Evolutionary conservation across 2,888 invertebrate genomes (phyloP), one percentile per base, ranked within the genome.

Genomic region (Abrostola triplasia): DNA sequence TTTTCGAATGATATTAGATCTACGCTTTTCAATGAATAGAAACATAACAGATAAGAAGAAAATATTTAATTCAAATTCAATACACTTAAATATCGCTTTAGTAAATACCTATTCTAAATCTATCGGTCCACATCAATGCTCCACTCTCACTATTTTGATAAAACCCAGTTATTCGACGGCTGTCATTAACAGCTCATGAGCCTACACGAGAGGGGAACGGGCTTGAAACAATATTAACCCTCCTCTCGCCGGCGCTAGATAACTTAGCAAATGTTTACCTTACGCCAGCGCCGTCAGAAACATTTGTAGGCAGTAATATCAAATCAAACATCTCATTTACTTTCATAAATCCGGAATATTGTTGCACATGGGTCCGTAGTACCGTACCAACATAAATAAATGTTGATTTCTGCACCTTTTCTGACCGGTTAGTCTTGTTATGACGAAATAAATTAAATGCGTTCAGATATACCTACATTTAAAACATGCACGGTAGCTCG

Each of bases 191-290:
- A 61, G 36, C 59, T 44, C 61, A 62, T 62, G 68, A 50, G 64
- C 62, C 47, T 62, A 47, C 48, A 62, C 13, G 36, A 62, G 54
- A 11, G 42, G 10, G 10, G 12, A 8, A 44, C 13, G 24, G n/a
- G 56, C 12, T 53, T 59, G 38, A 36, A 71, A 51, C 42, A 72
- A 74, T 74, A 76, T 71, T 76, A 60, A 50, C 51, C 47, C 12
- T 44, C 50, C 61, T 61, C 67, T 71, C 13, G 12, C 10, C 61
- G 47, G 7, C 57, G 64, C 41, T 51, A 41, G 47, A 64, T 76
- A 41, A 60, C 49, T 74, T 24, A 0, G 37, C 36, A 55, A 67
- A 74, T 55, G 38, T 76, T 76, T 67, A 12, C 7, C 37, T 51
- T 48, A n/a, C 48, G 37, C 54, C 38, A 41, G 6, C 37, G n/a